Base-by-base conservation (phyloP, 2,113 vertebrate species). In the Bubo bubo region DNA sequence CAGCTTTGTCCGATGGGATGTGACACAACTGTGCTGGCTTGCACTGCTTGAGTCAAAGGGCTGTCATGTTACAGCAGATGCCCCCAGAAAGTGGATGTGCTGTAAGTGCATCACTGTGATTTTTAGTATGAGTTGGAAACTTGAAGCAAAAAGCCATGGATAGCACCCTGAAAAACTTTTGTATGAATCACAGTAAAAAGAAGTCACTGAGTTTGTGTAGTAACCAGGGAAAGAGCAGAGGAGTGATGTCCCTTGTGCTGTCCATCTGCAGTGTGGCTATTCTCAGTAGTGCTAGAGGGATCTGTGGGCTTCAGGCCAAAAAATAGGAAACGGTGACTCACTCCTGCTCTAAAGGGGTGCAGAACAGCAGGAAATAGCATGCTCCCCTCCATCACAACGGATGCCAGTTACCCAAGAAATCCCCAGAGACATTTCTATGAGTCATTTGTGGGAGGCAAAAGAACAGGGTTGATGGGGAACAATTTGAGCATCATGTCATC, bases 221-320 rank as follows among this genome's bases (percentile, higher is more conserved):
- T 27, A 39, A 14, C 14, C 9, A 14, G 39, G 43, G 55, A 15
- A 9, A 12, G 27, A n/a, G 63, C 55, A 68, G 77, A 52, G 13
- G 3, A 43, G 39, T 6, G 68, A 30, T 0, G 3, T 41, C 53
- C 60, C 62, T 15, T 0, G 1, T 28, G 43, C 63, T 67, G 3
- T 14, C 34, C 8, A 0, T 9, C 75, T 71, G 52, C 70, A 63
- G 19, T 4, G 6, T 28, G 71, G 43, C 58, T 6, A 3, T 3
- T 12, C 37, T 43, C 18, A 9, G 68, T 4, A 8, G n/a, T 0
- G 8, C 5, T 8, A 8, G 28, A 60, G 32, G 73, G 30, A 47
- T 63, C 34, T 3, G 6, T 14, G 39, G 71, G 28, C 41, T 92
- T 56, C 5, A 4, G 22, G 68, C 22, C 53, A n/a, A 24, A 62